Conservation (phyloP, 2,888 invertebrate species). For the Hydrotaea diabolus region DNA sequence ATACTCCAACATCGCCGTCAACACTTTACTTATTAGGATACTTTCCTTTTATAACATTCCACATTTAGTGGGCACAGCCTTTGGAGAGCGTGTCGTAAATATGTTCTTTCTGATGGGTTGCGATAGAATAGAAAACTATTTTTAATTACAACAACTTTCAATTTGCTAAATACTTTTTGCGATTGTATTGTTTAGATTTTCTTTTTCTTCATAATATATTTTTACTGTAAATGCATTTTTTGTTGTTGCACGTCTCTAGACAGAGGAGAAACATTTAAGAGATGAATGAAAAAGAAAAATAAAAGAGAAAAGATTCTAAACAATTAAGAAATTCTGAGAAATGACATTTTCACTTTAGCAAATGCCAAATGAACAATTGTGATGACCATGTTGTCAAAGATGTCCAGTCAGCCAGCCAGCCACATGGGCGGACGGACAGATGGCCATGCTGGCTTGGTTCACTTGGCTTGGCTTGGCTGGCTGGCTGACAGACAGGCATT, state of each 20-base stretch:
- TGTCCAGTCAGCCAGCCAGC: neutral
- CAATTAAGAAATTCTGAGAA: conserved; percentile 70
- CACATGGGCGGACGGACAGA: conserved; percentile 12
- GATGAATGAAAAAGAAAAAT: conserved; percentile 30
- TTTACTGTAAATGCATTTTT: conserved; percentile 27
- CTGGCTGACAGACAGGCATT: conserved; percentile 43
- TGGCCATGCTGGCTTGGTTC: neutral
- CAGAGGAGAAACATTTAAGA: conserved; percentile 21
- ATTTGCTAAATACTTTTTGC: conserved; percentile 68
- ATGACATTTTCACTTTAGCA: conserved; percentile 70
- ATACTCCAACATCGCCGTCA: neutral
- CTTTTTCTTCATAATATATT: conserved; percentile 48
- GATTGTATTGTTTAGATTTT: conserved; percentile 22
- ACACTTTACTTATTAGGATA: conserved; percentile 37
- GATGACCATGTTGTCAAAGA: conserved; percentile 60
- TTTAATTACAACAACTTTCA: conserved; percentile 70
- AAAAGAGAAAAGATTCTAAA: conserved; percentile 68
- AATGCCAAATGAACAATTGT: conserved; percentile 54
- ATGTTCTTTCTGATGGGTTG: conserved; percentile 50
- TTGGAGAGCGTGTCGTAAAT: neutral
- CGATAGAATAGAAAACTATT: conserved; percentile 64
- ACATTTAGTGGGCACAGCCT: conserved; percentile 6
- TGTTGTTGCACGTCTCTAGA: conserved; percentile 14
- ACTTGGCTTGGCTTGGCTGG: too few relatives aligned
- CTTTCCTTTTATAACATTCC: conserved; percentile 35